Conservation (phyloP, 2,113 vertebrate species). For the Polypterus bichir region DNA sequence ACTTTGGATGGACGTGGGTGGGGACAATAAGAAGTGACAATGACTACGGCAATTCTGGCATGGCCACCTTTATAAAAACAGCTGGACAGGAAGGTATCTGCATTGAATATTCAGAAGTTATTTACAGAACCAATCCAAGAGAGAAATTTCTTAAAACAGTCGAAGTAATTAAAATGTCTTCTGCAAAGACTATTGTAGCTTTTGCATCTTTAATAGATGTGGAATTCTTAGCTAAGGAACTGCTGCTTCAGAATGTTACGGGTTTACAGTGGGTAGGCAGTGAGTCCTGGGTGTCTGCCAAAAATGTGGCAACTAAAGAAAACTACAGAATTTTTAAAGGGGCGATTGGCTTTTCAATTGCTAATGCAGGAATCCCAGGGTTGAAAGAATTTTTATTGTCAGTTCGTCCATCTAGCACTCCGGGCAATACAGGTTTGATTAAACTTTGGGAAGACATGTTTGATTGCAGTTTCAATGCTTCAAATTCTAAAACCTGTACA, state of each 20-base stretch:
- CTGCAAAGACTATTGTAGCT: slow-evolving; percentile 42
- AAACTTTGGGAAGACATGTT: slow-evolving; percentile 56
- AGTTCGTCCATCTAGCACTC: slow-evolving; percentile 35
- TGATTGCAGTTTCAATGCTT: slow-evolving; percentile 28
- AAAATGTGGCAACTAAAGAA: slow-evolving; percentile 30
- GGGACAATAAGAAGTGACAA: slow-evolving; percentile 52
- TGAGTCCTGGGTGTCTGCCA: slow-evolving; percentile 53
- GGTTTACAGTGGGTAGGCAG: slow-evolving; percentile 53
- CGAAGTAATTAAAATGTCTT: slow-evolving; percentile 34
- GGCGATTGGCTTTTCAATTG: slow-evolving; percentile 47
- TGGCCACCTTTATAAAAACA: slow-evolving; percentile 46
- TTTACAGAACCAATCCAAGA: slow-evolving; percentile 37
- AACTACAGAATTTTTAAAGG: slow-evolving; percentile 36
- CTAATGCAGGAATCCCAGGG: slow-evolving; percentile 36
- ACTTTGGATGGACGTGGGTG: slow-evolving; percentile 57
- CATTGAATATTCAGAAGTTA: slow-evolving; percentile 48
- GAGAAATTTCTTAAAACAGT: slow-evolving; percentile 37
- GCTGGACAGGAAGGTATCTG: slow-evolving; percentile 43
- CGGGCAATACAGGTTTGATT: slow-evolving; percentile 31
- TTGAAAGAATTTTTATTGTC: slow-evolving; percentile 42
- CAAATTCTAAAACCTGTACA: slow-evolving; percentile 1
- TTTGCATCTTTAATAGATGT: slow-evolving; percentile 46
- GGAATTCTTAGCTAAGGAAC: slow-evolving; percentile 42
- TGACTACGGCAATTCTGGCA: slow-evolving; percentile 54
- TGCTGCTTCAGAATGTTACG: slow-evolving; percentile 44